phyloP scores from a whole-genome alignment of 1,140 invertebrate species.

The Tyrophagus putrescentiae region DNA sequence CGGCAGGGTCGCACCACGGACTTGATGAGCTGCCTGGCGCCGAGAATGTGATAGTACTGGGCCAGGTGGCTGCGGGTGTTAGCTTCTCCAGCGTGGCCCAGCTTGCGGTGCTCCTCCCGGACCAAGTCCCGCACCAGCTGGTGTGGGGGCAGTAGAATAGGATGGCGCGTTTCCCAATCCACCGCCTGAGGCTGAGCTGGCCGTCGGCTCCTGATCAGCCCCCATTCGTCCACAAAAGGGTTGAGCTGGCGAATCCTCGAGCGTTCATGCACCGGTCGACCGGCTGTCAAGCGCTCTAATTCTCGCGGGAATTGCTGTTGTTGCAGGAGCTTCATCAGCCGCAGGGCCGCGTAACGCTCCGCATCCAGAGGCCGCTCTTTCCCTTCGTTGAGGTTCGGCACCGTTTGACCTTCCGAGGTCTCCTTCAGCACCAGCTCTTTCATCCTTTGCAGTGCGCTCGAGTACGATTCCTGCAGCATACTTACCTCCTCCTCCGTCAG shows the following conservation, averaged over 20 bases:
- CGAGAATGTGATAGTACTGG: not conserved
- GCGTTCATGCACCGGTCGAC: not conserved
- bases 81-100: not conserved
- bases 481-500: not conserved
- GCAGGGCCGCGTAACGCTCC: not conserved
- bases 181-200: not conserved
- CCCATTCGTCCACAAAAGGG: not conserved
- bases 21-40: not conserved
- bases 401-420: too few relatives aligned
- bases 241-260: not conserved
- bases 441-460: too few relatives aligned
- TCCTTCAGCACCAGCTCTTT: too few relatives aligned
- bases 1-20: not conserved
- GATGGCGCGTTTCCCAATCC: not conserved
- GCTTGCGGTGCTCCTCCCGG: not conserved
- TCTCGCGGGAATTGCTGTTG: not conserved
- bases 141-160: not conserved
- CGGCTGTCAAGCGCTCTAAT: not conserved
- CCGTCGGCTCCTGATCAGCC: not conserved
- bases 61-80: not conserved
- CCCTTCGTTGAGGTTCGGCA: not conserved
- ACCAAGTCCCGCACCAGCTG: not conserved
- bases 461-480: not conserved
- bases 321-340: not conserved
- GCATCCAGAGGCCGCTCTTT: not conserved